Evolutionary conservation across 2,797 vertebrate species (phyloP).

Genomic region (Muscicapa striata): DNA sequence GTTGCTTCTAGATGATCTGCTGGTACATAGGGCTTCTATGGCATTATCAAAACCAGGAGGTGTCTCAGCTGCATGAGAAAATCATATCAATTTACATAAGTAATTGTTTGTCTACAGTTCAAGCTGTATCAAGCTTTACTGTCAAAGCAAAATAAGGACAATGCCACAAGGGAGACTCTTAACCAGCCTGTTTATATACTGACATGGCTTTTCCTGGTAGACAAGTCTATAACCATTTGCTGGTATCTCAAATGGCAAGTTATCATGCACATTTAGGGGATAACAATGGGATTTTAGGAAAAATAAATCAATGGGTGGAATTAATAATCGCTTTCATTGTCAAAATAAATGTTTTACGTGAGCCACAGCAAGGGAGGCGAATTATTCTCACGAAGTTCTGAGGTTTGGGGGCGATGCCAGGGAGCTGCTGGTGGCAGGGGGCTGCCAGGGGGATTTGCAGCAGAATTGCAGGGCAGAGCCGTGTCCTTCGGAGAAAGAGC

Average conservation of each 20-base stretch:
- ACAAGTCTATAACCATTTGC: neutral
- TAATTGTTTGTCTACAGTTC: neutral
- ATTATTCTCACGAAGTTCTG: conserved; percentile 21
- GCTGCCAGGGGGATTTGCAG: neutral
- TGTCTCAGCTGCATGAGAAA: neutral
- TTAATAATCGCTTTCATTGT: conserved; percentile 18
- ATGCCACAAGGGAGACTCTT: neutral
- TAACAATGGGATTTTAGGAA: conserved; percentile 46
- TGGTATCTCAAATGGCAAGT: conserved; percentile 32
- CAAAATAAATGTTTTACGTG: conserved; percentile 26
- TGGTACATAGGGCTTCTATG: neutral
- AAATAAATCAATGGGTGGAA: conserved; percentile 38
- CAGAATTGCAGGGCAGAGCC: neutral
- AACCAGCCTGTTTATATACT: conserved; percentile 3
- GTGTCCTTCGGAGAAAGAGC: accelerated
- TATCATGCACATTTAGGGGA: neutral
- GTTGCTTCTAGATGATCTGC: neutral
- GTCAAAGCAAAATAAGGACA: conserved; percentile 40
- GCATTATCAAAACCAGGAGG: neutral
- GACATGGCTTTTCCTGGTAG: neutral
- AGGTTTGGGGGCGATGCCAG: neutral
- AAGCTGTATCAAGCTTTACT: neutral
- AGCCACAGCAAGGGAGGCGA: neutral
- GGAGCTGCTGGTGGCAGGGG: neutral
- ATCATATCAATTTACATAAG: neutral